These are phyloP conservation scores for Colostygia pectinataria DNA, from an alignment of 2,888 invertebrate species.

Conservation along the genomic window DNA sequence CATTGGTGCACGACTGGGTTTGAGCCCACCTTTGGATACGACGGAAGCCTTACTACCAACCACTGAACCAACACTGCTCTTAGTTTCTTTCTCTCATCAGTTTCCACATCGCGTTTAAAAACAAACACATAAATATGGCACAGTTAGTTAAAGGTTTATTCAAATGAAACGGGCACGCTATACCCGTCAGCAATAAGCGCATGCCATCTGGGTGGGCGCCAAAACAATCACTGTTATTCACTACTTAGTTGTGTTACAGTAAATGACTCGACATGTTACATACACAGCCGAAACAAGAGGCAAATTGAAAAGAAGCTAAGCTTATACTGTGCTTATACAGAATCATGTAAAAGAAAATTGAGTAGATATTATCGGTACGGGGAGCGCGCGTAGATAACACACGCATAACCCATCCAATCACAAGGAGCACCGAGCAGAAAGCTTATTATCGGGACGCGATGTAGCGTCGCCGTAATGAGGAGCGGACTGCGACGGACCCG, in stretches of 20 bases:
- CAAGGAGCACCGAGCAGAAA: constrained; percentile 73
- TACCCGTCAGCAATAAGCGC: constrained; percentile 66
- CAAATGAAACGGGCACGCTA: constrained; percentile 36
- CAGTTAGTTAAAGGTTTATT: constrained; percentile 30
- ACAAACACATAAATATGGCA: constrained; percentile 29
- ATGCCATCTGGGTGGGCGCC: constrained; percentile 76
- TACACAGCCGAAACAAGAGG: constrained; percentile 42
- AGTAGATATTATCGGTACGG: constrained; percentile 66
- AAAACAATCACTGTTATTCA: constrained; percentile 80
- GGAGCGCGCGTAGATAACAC: constrained; percentile 74
- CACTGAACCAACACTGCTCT: too few relatives aligned
- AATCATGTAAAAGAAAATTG: constrained; percentile 70
- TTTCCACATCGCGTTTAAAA: constrained; percentile 15
- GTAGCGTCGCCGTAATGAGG: constrained; percentile 69
- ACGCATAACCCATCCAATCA: constrained; percentile 79
- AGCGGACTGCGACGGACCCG: constrained; percentile 41
- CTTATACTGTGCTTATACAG: too few relatives aligned
- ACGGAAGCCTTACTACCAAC: too few relatives aligned
- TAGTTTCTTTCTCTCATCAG: too few relatives aligned
- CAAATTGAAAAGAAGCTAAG: constrained; percentile 52
- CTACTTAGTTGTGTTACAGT: constrained; percentile 61
- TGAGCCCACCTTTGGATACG: too few relatives aligned
- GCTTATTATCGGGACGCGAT: constrained; percentile 74
- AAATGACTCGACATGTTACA: constrained; percentile 45
- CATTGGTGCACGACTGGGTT: too few relatives aligned